Evolutionary conservation across 2,797 vertebrate species (phyloP).

Genomic region (Eospalax fontanierii): DNA sequence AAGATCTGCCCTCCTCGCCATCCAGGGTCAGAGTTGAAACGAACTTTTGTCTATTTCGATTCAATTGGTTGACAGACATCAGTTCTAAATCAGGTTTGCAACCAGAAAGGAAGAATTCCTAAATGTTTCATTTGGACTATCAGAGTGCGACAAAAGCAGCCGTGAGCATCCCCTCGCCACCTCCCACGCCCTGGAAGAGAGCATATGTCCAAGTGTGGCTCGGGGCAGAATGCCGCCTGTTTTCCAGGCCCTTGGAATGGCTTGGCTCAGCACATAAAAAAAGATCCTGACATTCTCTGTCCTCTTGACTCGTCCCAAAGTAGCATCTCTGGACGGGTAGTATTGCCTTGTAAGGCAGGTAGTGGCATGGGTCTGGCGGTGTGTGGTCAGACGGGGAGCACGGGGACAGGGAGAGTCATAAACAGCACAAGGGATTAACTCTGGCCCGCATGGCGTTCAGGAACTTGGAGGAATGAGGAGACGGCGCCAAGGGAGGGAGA

Average conservation of each 20-base stretch:
- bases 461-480: conserved; percentile 32
- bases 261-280: conserved; percentile 45
- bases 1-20: background rate
- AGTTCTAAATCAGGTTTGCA: conserved; percentile 79
- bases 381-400: background rate
- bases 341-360: conserved; percentile 78
- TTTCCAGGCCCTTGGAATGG: background rate
- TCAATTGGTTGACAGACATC: conserved; percentile 70
- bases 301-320: conserved; percentile 63
- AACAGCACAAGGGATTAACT: conserved; percentile 64
- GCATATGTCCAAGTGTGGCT: background rate
- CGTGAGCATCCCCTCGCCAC: background rate
- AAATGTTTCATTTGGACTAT: conserved; percentile 77
- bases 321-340: conserved; percentile 25
- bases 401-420: conserved; percentile 7
- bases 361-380: background rate
- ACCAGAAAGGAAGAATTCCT: conserved; percentile 72
- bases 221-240: background rate
- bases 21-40: background rate
- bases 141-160: conserved; percentile 58
- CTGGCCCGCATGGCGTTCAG: background rate
- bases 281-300: conserved; percentile 65
- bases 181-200: background rate
- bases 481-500: conserved; percentile 60
- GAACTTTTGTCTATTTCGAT: conserved; percentile 66